A percentile compares a stretch with the other conserved stretches of the same genome.
phyloP scores from a whole-genome alignment of 2,113 vertebrate species.

The Siniperca chuatsi region DNA sequence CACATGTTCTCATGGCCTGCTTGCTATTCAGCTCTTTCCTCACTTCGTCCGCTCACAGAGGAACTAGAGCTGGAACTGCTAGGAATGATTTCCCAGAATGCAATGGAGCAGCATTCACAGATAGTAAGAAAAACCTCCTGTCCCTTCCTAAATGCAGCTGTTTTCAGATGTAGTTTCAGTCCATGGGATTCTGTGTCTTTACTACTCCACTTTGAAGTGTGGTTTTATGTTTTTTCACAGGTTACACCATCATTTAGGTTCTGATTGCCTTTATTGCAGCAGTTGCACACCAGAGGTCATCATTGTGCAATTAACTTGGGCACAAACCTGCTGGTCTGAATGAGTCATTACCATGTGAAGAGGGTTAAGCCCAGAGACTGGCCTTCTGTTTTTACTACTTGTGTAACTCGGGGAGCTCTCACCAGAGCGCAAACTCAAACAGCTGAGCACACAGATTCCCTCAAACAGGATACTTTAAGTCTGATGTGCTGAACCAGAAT shows the following conservation, averaged over 20 bases:
- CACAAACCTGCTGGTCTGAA: constrained; percentile 24
- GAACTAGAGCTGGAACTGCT: constrained; percentile 40
- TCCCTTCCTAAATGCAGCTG: neutral
- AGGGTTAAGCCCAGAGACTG: constrained; percentile 62
- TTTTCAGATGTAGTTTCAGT: neutral
- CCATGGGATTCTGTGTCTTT: neutral
- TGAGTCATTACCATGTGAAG: constrained; percentile 79
- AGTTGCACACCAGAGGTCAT: constrained; percentile 70
- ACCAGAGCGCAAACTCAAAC: constrained; percentile 39
- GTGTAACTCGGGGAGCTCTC: constrained; percentile 54
- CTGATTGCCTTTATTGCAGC: neutral
- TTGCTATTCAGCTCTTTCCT: constrained; percentile 74
- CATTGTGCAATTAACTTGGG: constrained; percentile 38
- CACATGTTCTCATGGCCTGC: constrained; percentile 83
- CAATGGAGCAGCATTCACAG: neutral
- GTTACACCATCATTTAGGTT: neutral
- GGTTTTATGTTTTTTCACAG: neutral
- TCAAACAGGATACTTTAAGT: constrained; percentile 5
- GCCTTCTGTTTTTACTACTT: constrained; percentile 68
- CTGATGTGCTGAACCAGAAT: constrained; percentile 19
- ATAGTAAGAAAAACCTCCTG: neutral
- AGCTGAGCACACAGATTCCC: constrained; percentile 15
- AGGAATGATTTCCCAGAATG: constrained; percentile 37
- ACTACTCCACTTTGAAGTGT: neutral
- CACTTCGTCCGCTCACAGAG: constrained; percentile 49